phyloP scores from a whole-genome alignment of 2,888 invertebrate species.

The Agonopterix arenella region DNA sequence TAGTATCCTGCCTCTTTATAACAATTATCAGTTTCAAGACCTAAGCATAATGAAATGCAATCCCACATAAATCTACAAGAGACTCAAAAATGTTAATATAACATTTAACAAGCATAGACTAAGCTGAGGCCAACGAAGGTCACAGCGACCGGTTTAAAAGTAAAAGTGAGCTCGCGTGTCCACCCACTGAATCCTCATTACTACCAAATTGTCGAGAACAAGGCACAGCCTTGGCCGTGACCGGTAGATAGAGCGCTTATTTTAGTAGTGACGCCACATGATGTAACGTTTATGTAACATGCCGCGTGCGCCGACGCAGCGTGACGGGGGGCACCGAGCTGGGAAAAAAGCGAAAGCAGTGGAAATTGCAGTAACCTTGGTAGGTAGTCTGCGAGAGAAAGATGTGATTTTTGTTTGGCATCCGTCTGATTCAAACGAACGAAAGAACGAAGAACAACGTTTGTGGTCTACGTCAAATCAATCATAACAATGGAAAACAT shows the following conservation, averaged over 20 bases:
- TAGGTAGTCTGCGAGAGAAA: neutral
- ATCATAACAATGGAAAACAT: no score
- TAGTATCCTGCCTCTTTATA: neutral
- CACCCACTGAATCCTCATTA: slow-evolving; percentile 74
- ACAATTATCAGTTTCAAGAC: neutral
- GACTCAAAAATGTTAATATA: no score
- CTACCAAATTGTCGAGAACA: slow-evolving; percentile 59
- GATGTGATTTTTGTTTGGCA: no score
- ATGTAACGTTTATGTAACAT: slow-evolving; percentile 67
- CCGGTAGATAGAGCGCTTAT: slow-evolving; percentile 69
- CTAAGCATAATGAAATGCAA: neutral
- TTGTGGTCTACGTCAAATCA: no score
- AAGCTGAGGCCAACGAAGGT: slow-evolving; percentile 36
- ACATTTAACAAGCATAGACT: no score
- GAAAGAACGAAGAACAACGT: no score
- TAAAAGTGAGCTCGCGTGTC: slow-evolving; percentile 69
- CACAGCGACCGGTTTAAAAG: slow-evolving; percentile 66
- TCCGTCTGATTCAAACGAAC: no score
- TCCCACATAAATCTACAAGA: no score
- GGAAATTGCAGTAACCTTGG: slow-evolving; percentile 39
- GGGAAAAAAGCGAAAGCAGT: slow-evolving; percentile 68
- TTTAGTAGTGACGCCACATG: slow-evolving; percentile 68
- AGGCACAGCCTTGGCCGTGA: slow-evolving; percentile 74
- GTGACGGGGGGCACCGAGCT: slow-evolving; percentile 26
- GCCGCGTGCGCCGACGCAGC: slow-evolving; percentile 44